phyloP scores from a whole-genome alignment of 2,888 invertebrate genomes.

The Auanema sp. region DNA sequence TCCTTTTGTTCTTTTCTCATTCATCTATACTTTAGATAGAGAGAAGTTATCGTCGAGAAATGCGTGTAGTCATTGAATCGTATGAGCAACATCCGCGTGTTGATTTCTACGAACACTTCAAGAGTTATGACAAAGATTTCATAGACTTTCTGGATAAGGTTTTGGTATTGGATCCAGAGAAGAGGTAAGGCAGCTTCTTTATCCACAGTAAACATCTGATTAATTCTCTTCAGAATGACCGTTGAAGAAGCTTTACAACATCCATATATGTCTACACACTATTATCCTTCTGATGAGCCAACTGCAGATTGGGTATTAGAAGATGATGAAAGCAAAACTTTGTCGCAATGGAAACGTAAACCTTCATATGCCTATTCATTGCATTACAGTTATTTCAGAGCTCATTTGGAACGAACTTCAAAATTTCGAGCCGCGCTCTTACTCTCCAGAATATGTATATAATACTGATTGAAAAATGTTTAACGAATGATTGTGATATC shows the following conservation, averaged over 20 bases:
- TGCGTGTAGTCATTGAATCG: constrained; percentile 47
- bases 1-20: not conserved
- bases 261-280: constrained; percentile 46
- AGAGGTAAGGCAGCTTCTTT: constrained; percentile 25
- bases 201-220: not conserved
- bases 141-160: constrained; percentile 57
- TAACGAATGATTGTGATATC: too few relatives aligned
- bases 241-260: constrained; percentile 57
- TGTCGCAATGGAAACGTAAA: constrained; percentile 51
- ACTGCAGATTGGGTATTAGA: constrained; percentile 45
- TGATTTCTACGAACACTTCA: constrained; percentile 35
- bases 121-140: constrained; percentile 28
- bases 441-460: too few relatives aligned
- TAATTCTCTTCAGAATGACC: too few relatives aligned
- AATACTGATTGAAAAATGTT: too few relatives aligned
- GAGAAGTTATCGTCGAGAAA: constrained; percentile 38
- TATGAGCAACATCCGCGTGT: constrained; percentile 23
- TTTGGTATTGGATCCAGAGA: constrained; percentile 57
- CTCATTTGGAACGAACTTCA: constrained; percentile 46
- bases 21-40: constrained; percentile 34
- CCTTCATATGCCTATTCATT: not conserved
- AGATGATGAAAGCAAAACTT: constrained; percentile 46
- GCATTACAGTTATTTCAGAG: constrained; percentile 23
- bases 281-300: constrained; percentile 53
- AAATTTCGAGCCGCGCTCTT: constrained; percentile 19